These are phyloP conservation scores for Malurus alboscapulatus DNA, from an alignment of 2,113 vertebrate species.

Conservation along the genomic window DNA sequence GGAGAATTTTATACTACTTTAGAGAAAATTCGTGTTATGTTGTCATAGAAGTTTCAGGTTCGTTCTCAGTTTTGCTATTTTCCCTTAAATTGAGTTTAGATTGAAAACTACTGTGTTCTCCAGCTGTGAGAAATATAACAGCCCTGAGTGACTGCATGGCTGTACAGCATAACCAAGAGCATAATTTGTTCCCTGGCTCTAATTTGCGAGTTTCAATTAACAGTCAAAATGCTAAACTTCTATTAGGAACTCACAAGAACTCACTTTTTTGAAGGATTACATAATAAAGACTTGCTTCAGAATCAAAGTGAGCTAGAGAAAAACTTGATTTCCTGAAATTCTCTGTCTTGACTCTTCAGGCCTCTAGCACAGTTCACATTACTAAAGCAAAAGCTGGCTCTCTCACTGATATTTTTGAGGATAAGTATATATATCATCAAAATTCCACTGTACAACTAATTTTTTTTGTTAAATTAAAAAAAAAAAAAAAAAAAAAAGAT, in stretches of 20 bases:
- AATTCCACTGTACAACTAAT: not conserved
- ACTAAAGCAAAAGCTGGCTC: not conserved
- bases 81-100: slow-evolving; percentile 9
- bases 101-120: not conserved
- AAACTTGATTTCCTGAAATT: not conserved
- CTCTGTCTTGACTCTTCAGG: not conserved
- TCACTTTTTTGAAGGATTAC: not conserved
- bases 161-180: not conserved
- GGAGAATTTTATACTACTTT: not conserved
- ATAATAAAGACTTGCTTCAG: not conserved
- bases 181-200: not conserved
- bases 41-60: not conserved
- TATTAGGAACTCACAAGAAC: not conserved
- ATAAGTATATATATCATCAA: not conserved
- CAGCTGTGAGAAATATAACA: not conserved
- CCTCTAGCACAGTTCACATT: no score
- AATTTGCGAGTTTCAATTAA: not conserved
- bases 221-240: not conserved
- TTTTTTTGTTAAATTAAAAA: not conserved
- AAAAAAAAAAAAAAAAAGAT: no score
- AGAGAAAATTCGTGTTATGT: not conserved
- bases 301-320: not conserved
- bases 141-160: not conserved
- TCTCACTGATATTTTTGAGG: not conserved
- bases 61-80: not conserved